These are phyloP conservation scores for Diarsia rubi DNA, from an alignment of 2,888 invertebrate species.

Conservation along the genomic window DNA sequence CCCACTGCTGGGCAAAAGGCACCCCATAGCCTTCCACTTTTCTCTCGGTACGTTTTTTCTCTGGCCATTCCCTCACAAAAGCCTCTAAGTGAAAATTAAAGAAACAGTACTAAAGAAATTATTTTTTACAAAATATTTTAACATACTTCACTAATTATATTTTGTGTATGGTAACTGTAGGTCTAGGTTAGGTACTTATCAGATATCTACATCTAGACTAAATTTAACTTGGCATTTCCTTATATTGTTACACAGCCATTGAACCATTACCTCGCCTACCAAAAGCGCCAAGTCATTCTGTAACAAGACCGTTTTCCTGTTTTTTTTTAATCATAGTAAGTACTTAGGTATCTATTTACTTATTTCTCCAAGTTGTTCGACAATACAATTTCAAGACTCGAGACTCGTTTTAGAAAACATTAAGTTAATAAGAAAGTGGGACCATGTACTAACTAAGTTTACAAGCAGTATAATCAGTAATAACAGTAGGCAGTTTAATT, in stretches of 20 bases:
- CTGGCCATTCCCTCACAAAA: too few species aligned
- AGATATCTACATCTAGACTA: constrained; percentile 19
- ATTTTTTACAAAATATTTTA: background rate
- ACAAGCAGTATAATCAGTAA: constrained; percentile 29
- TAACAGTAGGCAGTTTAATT: constrained; percentile 65
- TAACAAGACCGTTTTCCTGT: constrained; percentile 48
- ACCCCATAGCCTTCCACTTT: too few species aligned
- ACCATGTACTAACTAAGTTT: constrained; percentile 11
- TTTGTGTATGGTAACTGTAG: background rate
- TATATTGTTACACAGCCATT: constrained; percentile 33
- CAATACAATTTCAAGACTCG: constrained; percentile 2
- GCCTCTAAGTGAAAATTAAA: background rate
- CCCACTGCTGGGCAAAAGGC: too few species aligned
- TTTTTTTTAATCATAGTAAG: constrained; percentile 7
- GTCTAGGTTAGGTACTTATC: background rate
- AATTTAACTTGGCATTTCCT: constrained; percentile 45
- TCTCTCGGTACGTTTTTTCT: too few species aligned
- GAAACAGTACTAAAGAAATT: background rate
- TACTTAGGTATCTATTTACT: background rate
- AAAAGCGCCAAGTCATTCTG: constrained; percentile 49
- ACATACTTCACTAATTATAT: background rate
- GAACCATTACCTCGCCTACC: constrained; percentile 27
- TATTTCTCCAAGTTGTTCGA: constrained; percentile 10
- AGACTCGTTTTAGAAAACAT: constrained; percentile 34
- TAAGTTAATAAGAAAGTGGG: constrained; percentile 33